Conservation (phyloP, 2,797 vertebrate species). For the Centropyge bicolor region DNA sequence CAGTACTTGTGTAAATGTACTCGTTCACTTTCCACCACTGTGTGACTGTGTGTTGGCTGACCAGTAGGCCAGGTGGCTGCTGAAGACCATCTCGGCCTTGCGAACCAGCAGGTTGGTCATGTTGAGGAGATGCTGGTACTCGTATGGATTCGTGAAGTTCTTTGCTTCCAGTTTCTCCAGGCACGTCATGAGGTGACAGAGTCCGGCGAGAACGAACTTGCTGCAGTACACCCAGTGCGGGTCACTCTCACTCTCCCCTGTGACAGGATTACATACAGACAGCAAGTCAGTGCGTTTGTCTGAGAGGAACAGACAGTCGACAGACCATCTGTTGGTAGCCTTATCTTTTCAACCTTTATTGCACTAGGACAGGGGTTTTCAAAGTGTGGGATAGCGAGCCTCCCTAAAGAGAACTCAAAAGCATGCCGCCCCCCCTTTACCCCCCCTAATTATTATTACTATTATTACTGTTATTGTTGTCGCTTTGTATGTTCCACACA, state of each 20-base stretch:
- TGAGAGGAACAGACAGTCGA: neutral
- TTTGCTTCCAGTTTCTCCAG: conserved; percentile 79
- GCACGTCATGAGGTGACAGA: conserved; percentile 77
- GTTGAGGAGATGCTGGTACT: conserved; percentile 73
- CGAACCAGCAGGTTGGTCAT: conserved; percentile 76
- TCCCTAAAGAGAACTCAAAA: too few relatives aligned
- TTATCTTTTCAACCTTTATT: neutral
- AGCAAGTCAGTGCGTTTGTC: neutral
- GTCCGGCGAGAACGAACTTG: conserved; percentile 81
- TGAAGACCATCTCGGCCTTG: conserved; percentile 83
- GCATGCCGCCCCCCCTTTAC: too few relatives aligned
- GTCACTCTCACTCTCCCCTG: conserved; percentile 81
- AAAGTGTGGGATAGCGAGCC: too few relatives aligned
- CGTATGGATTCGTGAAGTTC: conserved; percentile 66
- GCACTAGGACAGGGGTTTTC: too few relatives aligned
- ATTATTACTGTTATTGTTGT: too few relatives aligned
- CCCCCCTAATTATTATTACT: too few relatives aligned
- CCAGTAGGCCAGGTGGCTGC: conserved; percentile 79
- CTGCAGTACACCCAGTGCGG: conserved; percentile 85
- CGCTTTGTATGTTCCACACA: too few relatives aligned
- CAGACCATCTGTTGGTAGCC: neutral
- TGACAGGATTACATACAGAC: conserved; percentile 30
- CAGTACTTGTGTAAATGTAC: neutral
- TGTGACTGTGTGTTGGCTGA: conserved; percentile 50
- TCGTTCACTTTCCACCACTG: neutral